Percentiles rank a stretch among this genome's conserved stretches.
Evolutionary conservation across 1,140 invertebrate species (phyloP).

Genomic region (Neuroterus valhalla): DNA sequence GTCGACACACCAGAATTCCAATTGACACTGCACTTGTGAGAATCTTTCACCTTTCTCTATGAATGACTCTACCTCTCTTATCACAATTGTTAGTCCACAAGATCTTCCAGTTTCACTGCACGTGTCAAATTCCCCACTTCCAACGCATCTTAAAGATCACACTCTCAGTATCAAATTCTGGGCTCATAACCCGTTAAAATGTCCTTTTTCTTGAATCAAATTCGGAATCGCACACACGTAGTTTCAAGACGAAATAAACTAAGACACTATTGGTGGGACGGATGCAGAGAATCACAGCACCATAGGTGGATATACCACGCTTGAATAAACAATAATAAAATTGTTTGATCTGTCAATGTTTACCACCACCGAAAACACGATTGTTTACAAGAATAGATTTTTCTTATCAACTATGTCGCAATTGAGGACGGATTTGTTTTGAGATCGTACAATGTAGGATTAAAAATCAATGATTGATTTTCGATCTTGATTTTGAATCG

Average conservation of each 20-base stretch:
- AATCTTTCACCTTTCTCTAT: slow-evolving; percentile 30
- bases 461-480: neutral
- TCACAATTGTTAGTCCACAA: slow-evolving; percentile 17
- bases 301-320: neutral
- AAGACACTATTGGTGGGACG: neutral
- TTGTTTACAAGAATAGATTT: neutral
- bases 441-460: neutral
- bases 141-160: slow-evolving; percentile 49
- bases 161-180: neutral
- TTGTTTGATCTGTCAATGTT: neutral
- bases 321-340: neutral
- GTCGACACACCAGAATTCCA: slow-evolving; percentile 2
- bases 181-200: neutral
- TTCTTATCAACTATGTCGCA: neutral
- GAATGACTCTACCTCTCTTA: neutral
- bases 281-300: slow-evolving; percentile 3
- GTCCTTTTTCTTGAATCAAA: neutral
- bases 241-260: neutral
- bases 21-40: slow-evolving; percentile 48
- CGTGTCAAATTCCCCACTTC: slow-evolving; percentile 53
- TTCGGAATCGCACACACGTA: neutral
- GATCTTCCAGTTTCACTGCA: neutral
- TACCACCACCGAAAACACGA: neutral
- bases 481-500: neutral
- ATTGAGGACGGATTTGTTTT: neutral